phyloP scores from a whole-genome alignment of 2,888 invertebrate species.

The Chalcis sispes region DNA sequence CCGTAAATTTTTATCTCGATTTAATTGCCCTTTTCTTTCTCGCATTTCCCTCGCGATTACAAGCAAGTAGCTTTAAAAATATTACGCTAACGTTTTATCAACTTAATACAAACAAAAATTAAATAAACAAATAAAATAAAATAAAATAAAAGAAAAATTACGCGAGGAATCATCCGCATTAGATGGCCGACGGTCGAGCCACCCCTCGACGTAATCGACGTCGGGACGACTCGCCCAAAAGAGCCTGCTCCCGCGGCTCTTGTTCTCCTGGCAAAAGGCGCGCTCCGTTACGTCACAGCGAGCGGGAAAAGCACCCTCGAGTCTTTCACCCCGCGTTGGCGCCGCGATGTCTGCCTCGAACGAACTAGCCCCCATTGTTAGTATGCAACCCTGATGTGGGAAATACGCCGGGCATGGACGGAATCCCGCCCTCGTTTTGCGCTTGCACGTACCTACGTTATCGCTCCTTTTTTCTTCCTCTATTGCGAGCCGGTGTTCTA shows the following conservation, averaged over 20 bases:
- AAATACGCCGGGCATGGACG: constrained; percentile 75
- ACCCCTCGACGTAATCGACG: constrained; percentile 11
- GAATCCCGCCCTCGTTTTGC: constrained; percentile 61
- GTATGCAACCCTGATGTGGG: constrained; percentile 69
- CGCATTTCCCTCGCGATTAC: too few relatives aligned
- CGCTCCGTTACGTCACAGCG: constrained; percentile 75
- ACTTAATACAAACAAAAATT: too few relatives aligned
- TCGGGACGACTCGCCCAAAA: constrained; percentile 13
- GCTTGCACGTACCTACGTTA: too few relatives aligned
- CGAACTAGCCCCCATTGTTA: constrained; percentile 61
- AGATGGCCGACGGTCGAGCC: neutral
- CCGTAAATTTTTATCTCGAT: too few relatives aligned
- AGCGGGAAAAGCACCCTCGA: constrained; percentile 49
- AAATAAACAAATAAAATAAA: too few relatives aligned
- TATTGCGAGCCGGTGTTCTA: too few relatives aligned
- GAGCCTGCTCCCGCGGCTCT: constrained; percentile 59
- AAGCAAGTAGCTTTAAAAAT: too few relatives aligned
- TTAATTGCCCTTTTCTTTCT: neutral
- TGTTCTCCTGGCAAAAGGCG: constrained; percentile 74
- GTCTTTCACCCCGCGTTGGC: constrained; percentile 7
- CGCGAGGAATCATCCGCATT: neutral
- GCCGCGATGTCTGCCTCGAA: constrained; percentile 30
- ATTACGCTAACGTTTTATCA: too few relatives aligned
- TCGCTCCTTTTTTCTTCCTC: too few relatives aligned
- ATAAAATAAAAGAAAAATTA: neutral